Percentiles rank a stretch among this genome's conserved stretches.
These are phyloP conservation scores for Pyrrhosoma nymphula DNA, from an alignment of 2,888 invertebrate genomes.

Conservation along the genomic window DNA sequence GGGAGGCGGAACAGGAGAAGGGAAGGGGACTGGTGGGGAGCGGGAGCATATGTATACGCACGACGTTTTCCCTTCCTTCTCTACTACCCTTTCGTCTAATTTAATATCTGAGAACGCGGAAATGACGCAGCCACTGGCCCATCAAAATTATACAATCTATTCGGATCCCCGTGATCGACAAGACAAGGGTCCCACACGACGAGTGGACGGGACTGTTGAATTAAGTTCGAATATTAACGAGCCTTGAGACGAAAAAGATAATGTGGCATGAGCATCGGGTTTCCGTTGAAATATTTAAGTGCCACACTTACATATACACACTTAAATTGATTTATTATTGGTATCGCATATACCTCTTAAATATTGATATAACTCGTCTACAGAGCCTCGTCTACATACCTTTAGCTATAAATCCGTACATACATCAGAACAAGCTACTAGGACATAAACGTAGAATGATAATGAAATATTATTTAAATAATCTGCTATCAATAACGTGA, in stretches of 20 bases:
- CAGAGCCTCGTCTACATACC: too few relatives aligned
- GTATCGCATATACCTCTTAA: too few relatives aligned
- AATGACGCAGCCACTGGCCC: not conserved
- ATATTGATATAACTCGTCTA: too few relatives aligned
- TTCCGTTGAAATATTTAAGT: not conserved
- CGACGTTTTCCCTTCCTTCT: not conserved
- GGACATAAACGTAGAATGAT: too few relatives aligned
- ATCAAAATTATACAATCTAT: not conserved
- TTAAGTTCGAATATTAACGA: not conserved
- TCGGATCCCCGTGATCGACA: not conserved
- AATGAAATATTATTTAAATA: too few relatives aligned
- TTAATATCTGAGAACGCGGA: not conserved
- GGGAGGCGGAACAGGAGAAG: too few relatives aligned
- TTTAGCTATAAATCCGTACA: too few relatives aligned
- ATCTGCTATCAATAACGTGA: too few relatives aligned
- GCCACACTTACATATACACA: not conserved
- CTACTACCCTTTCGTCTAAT: not conserved
- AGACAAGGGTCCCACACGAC: not conserved
- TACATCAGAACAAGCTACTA: too few relatives aligned
- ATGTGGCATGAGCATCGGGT: not conserved
- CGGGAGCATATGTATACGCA: too few relatives aligned
- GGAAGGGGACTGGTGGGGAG: too few relatives aligned
- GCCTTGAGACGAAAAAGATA: not conserved
- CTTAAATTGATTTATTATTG: too few relatives aligned
- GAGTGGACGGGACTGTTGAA: not conserved